Percentiles rank a stretch among this genome's conserved stretches.
phyloP scores from a whole-genome alignment of 2,113 vertebrate genomes.

The Spilogale gracilis region DNA sequence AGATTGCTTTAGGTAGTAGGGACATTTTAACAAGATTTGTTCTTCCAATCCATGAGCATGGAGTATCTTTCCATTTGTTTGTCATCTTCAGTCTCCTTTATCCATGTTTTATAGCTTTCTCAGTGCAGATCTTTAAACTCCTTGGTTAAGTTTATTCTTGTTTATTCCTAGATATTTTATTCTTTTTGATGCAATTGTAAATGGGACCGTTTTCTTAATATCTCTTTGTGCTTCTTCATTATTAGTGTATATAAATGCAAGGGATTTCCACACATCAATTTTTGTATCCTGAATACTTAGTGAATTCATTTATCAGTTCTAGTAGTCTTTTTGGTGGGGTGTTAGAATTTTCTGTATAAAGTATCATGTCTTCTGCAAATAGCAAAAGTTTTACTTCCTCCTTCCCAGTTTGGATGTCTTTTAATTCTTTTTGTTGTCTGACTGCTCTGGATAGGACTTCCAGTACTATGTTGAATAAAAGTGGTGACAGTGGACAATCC shows the following conservation, averaged over 20 bases:
- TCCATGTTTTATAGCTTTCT: not conserved
- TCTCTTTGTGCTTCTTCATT: not conserved
- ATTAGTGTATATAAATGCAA: not conserved
- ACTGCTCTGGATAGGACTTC: not conserved
- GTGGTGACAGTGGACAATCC: not conserved
- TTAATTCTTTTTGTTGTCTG: not conserved
- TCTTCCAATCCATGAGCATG: not conserved
- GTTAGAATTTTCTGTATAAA: not conserved
- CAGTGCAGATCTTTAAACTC: not conserved
- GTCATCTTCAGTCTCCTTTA: not conserved
- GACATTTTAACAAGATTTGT: not conserved
- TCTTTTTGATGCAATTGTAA: not conserved
- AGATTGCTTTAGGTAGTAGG: not conserved
- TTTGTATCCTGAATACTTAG: not conserved
- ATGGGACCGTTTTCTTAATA: not conserved
- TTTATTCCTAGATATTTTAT: not conserved
- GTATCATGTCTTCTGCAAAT: not conserved
- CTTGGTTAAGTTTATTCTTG: not conserved
- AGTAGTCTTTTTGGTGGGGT: not conserved
- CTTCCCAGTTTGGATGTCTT: not conserved
- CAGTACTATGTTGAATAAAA: not conserved
- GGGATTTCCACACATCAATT: not conserved
- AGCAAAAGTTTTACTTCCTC: not conserved
- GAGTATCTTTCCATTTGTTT: not conserved
- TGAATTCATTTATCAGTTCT: not conserved